Percentiles rank a stretch among this genome's conserved stretches.
phyloP scores from a whole-genome alignment of 2,113 vertebrate genomes.

The Lampris megalopsis region DNA sequence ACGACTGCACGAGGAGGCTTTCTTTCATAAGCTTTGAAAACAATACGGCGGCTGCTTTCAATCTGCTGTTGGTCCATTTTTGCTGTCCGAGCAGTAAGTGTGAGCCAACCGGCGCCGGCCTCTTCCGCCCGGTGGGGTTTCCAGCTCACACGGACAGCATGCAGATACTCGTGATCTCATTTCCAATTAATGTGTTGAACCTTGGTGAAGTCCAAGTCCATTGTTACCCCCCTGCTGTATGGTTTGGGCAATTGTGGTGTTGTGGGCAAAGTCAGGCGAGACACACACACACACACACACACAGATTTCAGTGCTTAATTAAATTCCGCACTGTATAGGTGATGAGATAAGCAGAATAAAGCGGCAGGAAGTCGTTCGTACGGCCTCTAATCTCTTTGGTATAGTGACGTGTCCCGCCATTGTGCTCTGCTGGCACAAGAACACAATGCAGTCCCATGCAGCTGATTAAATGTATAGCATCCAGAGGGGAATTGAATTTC shows the following conservation, averaged over 20 bases:
- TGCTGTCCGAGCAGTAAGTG: conserved; percentile 17
- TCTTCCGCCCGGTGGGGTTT: conserved; percentile 24
- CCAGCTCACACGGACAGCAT: conserved; percentile 26
- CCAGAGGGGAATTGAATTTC: neutral
- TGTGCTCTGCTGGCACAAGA: neutral
- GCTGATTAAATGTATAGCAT: conserved; percentile 6
- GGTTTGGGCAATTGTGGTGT: neutral
- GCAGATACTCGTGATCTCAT: conserved; percentile 15
- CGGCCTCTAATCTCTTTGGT: neutral
- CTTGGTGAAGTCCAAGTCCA: neutral
- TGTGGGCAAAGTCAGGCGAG: neutral
- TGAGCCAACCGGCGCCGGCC: conserved; percentile 6
- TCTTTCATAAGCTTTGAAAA: neutral
- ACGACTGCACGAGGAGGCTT: too few relatives aligned
- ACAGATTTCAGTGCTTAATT: too few relatives aligned
- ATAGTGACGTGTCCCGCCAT: neutral
- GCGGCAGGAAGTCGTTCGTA: neutral
- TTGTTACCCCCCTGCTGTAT: neutral
- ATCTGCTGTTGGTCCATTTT: neutral
- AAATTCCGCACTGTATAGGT: neutral
- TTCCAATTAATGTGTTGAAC: conserved; percentile 4
- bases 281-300: neutral
- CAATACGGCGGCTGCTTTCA: conserved; percentile 20
- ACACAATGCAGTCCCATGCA: neutral
- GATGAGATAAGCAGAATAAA: neutral